Conservation (phyloP, 1,140 invertebrate species). For the Oreohelix idahoensis region DNA sequence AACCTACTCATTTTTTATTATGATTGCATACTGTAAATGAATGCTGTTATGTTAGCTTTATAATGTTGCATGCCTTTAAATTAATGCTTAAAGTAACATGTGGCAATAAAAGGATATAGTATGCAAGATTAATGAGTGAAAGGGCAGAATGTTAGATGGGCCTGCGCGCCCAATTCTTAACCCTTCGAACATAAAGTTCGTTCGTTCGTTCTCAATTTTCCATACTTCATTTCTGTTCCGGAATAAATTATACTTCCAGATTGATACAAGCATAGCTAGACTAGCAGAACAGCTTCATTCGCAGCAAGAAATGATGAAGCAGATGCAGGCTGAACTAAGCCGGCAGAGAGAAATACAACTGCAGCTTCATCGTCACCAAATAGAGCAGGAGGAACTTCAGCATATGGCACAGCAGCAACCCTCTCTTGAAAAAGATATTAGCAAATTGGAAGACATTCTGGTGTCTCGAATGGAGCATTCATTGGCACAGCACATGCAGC, state of each 20-base stretch:
- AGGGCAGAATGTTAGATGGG: too few species aligned
- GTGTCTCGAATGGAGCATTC: slow-evolving; percentile 61
- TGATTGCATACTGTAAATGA: too few species aligned
- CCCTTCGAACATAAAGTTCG: too few species aligned
- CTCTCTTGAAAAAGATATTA: slow-evolving; percentile 62
- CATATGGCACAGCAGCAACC: slow-evolving; percentile 54
- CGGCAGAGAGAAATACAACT: slow-evolving; percentile 58
- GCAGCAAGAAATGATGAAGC: slow-evolving; percentile 51
- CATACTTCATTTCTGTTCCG: not conserved
- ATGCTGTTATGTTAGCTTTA: too few species aligned
- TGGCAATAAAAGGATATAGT: too few species aligned
- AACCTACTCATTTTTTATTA: too few species aligned
- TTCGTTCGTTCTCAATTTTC: too few species aligned
- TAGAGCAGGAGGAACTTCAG: slow-evolving; percentile 56
- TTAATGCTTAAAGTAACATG: too few species aligned
- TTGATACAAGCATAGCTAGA: slow-evolving; percentile 17
- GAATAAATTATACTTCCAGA: not conserved
- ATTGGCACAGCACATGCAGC: slow-evolving; percentile 62
- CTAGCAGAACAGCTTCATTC: not conserved
- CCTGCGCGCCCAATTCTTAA: too few species aligned
- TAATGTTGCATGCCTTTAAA: too few species aligned
- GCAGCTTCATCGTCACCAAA: slow-evolving; percentile 58
- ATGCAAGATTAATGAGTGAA: too few species aligned
- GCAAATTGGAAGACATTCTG: slow-evolving; percentile 56
- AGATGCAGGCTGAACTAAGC: slow-evolving; percentile 53